A percentile compares a stretch with the other conserved stretches of the same genome.
Evolutionary conservation across 2,113 vertebrate species (phyloP).

Genomic region (Origma solitaria): DNA sequence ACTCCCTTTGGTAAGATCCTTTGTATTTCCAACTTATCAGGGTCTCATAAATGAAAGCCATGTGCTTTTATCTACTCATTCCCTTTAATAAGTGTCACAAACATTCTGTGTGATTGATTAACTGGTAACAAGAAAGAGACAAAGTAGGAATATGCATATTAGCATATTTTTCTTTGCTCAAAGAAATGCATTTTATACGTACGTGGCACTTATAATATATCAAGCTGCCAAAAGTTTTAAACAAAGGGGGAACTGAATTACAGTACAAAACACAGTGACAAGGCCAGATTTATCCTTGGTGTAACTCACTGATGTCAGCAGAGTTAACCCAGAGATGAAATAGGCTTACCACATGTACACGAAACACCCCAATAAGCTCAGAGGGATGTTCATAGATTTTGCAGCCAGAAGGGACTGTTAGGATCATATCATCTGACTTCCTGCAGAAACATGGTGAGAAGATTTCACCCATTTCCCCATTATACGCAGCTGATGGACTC

Average conservation of each 20-base stretch:
- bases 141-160: conserved; percentile 55
- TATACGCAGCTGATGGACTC: neutral
- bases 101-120: conserved; percentile 64
- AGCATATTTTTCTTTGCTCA: conserved; percentile 38
- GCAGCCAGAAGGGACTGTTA: neutral
- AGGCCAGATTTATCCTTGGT: conserved; percentile 24
- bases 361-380: neutral
- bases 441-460: neutral
- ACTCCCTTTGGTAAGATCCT: conserved; percentile 61
- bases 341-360: neutral
- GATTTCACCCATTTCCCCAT: neutral
- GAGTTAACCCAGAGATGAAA: conserved; percentile 16
- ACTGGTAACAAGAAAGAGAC: conserved; percentile 59
- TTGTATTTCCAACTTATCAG: conserved; percentile 64
- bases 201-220: conserved; percentile 3
- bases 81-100: conserved; percentile 63
- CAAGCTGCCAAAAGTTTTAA: conserved; percentile 51
- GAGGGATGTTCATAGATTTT: neutral
- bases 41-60: conserved; percentile 58
- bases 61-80: conserved; percentile 65
- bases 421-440: neutral
- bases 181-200: neutral
- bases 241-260: conserved; percentile 42
- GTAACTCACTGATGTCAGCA: conserved; percentile 10
- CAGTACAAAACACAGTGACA: neutral